These are phyloP conservation scores for Carcinoscorpius rotundicauda DNA, from an alignment of 1,140 invertebrate species.

Conservation along the genomic window DNA sequence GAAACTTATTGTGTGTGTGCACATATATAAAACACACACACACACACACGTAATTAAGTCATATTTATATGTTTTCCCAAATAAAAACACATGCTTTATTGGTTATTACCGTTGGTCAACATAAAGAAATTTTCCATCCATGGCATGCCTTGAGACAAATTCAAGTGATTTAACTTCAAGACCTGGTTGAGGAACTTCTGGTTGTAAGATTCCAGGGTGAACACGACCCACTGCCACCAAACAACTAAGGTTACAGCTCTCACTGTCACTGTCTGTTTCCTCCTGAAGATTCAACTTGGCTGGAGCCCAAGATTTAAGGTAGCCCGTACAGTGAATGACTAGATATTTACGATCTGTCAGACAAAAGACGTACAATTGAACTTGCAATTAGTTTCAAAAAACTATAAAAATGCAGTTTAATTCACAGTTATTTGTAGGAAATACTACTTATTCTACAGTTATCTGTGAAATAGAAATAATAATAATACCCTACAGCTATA, in stretches of 20 bases:
- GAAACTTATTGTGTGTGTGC: too few relatives aligned
- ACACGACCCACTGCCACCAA: slow-evolving; percentile 40
- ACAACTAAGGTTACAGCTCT: slow-evolving; percentile 56
- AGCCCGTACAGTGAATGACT: slow-evolving; percentile 77
- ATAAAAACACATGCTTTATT: too few relatives aligned
- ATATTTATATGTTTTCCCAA: too few relatives aligned
- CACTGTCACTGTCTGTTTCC: slow-evolving; percentile 50
- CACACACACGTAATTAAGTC: too few relatives aligned
- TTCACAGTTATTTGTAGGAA: too few relatives aligned
- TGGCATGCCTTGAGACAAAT: slow-evolving; percentile 48
- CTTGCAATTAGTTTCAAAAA: too few relatives aligned
- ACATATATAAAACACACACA: too few relatives aligned
- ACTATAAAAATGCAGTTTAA: too few relatives aligned
- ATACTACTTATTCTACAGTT: too few relatives aligned
- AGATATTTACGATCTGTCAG: slow-evolving; percentile 56
- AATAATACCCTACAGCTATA: too few relatives aligned
- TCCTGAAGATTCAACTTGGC: slow-evolving; percentile 46
- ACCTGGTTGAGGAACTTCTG: slow-evolving; percentile 53
- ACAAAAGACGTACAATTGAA: slow-evolving; percentile 5
- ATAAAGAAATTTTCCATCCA: slow-evolving; percentile 49
- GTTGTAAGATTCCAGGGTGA: slow-evolving; percentile 18
- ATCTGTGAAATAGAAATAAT: too few relatives aligned
- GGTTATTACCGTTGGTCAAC: slow-evolving; percentile 47
- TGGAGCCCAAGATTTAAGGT: slow-evolving; percentile 80
- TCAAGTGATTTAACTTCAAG: slow-evolving; percentile 41